Percentiles rank a stretch among this genome's conserved stretches.
phyloP scores from a whole-genome alignment of 2,888 invertebrate species.

The Amphipyra berbera region DNA sequence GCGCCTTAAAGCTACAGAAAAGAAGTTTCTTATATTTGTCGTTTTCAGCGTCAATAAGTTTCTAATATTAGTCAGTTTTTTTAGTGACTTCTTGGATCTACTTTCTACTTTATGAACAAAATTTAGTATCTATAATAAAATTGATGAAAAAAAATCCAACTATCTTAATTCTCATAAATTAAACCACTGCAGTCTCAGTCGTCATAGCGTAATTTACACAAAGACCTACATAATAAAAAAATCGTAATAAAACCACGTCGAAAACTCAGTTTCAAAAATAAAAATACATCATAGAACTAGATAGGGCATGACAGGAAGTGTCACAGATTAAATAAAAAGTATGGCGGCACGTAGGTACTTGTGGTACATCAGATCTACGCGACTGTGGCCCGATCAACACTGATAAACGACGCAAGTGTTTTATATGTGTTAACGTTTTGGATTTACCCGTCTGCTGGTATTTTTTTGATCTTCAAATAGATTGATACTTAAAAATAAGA shows the following conservation, averaged over 20 bases:
- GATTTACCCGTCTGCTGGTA: slow-evolving; percentile 36
- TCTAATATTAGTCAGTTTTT: no score
- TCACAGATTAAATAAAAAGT: slow-evolving; percentile 62
- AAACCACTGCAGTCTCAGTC: no score
- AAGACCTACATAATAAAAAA: background rate
- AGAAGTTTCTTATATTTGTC: no score
- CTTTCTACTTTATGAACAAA: no score
- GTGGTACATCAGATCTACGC: slow-evolving; percentile 57
- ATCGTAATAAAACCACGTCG: slow-evolving; percentile 25
- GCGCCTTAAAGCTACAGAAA: no score
- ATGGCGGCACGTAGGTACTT: slow-evolving; percentile 53
- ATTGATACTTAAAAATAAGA: slow-evolving; percentile 41
- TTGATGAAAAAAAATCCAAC: no score
- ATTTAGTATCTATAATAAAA: no score
- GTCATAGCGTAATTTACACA: no score
- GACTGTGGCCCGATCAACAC: slow-evolving; percentile 52
- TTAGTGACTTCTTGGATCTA: no score
- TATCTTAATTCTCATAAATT: no score
- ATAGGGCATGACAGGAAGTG: slow-evolving; percentile 68
- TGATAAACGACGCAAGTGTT: slow-evolving; percentile 51
- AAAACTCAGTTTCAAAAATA: slow-evolving; percentile 32
- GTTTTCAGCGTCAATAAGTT: no score
- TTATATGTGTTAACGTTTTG: slow-evolving; percentile 40
- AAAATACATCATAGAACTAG: slow-evolving; percentile 47
- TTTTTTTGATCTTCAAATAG: slow-evolving; percentile 27